Evolutionary conservation across 2,797 vertebrate genomes (phyloP).

Genomic region (Siniperca obscura): DNA sequence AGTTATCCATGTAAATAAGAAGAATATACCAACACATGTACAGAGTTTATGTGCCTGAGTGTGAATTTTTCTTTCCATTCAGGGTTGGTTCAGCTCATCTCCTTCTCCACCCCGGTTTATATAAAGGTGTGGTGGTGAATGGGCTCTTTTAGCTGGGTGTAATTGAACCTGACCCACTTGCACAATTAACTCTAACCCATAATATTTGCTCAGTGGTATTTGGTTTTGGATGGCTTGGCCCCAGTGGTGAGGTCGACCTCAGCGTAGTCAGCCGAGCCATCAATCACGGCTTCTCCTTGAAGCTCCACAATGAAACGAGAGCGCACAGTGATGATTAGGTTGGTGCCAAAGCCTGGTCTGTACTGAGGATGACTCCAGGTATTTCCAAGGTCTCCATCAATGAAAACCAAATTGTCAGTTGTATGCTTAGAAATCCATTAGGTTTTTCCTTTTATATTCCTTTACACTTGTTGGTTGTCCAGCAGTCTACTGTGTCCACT

Average conservation of each 20-base stretch:
- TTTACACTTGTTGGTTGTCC: neutral
- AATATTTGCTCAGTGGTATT: slow-evolving; percentile 82
- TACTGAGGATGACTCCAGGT: slow-evolving; percentile 6
- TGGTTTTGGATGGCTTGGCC: slow-evolving; percentile 68
- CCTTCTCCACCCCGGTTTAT: slow-evolving; percentile 34
- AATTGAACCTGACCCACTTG: slow-evolving; percentile 79
- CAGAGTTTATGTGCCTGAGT: slow-evolving; percentile 7
- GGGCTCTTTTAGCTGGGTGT: slow-evolving; percentile 69
- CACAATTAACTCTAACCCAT: slow-evolving; percentile 82
- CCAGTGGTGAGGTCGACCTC: slow-evolving; percentile 60
- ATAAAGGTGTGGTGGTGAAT: slow-evolving; percentile 67
- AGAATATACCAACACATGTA: slow-evolving; percentile 9
- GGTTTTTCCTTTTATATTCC: neutral
- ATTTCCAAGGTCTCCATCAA: slow-evolving; percentile 19
- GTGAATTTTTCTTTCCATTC: slow-evolving; percentile 38
- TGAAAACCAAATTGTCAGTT: slow-evolving; percentile 1
- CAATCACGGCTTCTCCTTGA: slow-evolving; percentile 47
- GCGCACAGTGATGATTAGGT: slow-evolving; percentile 21
- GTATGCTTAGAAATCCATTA: neutral
- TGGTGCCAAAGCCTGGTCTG: neutral
- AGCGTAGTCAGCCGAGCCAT: slow-evolving; percentile 51
- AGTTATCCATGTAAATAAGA: slow-evolving; percentile 16
- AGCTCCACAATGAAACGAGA: slow-evolving; percentile 42
- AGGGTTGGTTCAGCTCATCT: slow-evolving; percentile 36
- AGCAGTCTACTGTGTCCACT: neutral